Percentiles rank a stretch among this genome's conserved stretches.
Evolutionary conservation across 2,797 vertebrate genomes (phyloP).

Genomic region (Sus cebifrons): DNA sequence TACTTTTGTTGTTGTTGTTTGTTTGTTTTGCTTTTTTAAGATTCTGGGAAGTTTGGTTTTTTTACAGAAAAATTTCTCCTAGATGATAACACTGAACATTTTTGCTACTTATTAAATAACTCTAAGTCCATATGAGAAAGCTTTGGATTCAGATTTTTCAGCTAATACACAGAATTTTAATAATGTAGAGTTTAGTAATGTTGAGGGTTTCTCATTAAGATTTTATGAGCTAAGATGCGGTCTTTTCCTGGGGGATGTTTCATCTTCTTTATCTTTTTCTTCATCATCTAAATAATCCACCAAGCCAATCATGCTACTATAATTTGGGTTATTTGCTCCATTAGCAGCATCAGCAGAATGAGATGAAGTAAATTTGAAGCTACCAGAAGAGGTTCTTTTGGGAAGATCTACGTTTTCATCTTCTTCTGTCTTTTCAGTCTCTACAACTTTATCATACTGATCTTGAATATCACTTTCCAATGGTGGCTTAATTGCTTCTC

Average conservation of each 20-base stretch:
- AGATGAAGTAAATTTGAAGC: slow-evolving; percentile 90
- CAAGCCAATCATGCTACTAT: slow-evolving; percentile 92
- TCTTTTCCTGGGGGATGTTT: slow-evolving; percentile 94
- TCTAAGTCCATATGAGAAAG: slow-evolving; percentile 88
- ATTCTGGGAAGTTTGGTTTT: slow-evolving; percentile 89
- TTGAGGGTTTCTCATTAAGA: slow-evolving; percentile 81
- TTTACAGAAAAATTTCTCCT: slow-evolving; percentile 89
- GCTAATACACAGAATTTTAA: slow-evolving; percentile 89
- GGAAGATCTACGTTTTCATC: slow-evolving; percentile 90
- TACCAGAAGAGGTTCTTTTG: slow-evolving; percentile 87
- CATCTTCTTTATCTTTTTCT: slow-evolving; percentile 92
- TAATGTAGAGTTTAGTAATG: slow-evolving; percentile 5
- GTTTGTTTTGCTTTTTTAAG: slow-evolving; percentile 84
- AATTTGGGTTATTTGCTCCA: slow-evolving; percentile 91
- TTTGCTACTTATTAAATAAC: slow-evolving; percentile 90
- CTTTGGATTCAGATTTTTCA: slow-evolving; percentile 88
- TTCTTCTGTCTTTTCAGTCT: slow-evolving; percentile 94
- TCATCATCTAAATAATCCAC: slow-evolving; percentile 96
- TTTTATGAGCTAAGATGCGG: slow-evolving; percentile 95
- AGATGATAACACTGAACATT: slow-evolving; percentile 88
- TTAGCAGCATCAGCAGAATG: slow-evolving; percentile 91
- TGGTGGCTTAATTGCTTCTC: slow-evolving; percentile 90
- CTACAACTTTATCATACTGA: slow-evolving; percentile 94
- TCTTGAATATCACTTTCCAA: slow-evolving; percentile 94
- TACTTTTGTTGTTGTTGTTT: not conserved